phyloP scores from a whole-genome alignment of 2,888 invertebrate species.

The Saturnia pavonia region DNA sequence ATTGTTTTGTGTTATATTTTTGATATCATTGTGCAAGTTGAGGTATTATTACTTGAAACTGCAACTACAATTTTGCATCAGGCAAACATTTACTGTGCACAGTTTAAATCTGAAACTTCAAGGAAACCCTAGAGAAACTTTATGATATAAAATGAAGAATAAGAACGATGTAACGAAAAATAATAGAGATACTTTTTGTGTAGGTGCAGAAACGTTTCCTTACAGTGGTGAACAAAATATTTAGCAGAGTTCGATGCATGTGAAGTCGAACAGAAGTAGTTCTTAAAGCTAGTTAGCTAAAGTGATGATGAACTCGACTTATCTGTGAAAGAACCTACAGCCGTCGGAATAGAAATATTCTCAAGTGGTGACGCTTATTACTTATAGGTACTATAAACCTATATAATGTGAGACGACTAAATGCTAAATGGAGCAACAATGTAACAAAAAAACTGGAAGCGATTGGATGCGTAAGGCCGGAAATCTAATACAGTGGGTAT shows the following conservation, averaged over 20 bases:
- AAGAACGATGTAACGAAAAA: too few species aligned
- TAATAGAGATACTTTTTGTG: background rate
- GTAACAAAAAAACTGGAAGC: background rate
- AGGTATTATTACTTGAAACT: slow-evolving; percentile 1
- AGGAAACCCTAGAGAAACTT: background rate
- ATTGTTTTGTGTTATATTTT: background rate
- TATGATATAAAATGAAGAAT: background rate
- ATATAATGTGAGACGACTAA: too few species aligned
- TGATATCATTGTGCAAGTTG: slow-evolving; percentile 4
- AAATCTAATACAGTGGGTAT: background rate
- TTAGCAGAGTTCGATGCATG: background rate
- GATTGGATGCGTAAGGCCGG: background rate
- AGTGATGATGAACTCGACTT: too few species aligned
- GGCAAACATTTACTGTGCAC: background rate
- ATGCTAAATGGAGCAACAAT: background rate
- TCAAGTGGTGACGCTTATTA: too few species aligned
- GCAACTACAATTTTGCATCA: background rate
- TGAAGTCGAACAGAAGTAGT: background rate
- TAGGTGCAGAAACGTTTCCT: too few species aligned
- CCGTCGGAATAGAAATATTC: too few species aligned
- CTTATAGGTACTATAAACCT: too few species aligned
- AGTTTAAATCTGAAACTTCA: background rate
- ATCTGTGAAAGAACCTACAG: too few species aligned
- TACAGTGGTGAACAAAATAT: background rate
- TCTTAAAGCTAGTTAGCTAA: background rate